Evolutionary conservation across 2,888 invertebrate genomes (phyloP), one percentile per base, ranked within the genome.

Genomic region (Melangyna quadrimaculata): DNA sequence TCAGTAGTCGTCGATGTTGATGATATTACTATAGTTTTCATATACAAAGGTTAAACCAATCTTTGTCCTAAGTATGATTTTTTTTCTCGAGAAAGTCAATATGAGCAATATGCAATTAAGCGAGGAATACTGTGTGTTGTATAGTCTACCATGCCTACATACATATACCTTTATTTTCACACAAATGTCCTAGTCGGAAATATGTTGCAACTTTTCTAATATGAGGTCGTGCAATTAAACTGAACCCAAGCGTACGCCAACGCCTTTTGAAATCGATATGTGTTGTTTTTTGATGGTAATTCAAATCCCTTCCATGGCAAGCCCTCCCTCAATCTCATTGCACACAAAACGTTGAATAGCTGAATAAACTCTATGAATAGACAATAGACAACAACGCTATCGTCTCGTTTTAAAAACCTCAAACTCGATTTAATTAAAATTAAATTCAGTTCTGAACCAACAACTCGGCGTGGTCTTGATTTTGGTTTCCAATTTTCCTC

Each of bases 231-330:
- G 35, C 32, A 48, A 48, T 71, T 35, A 59, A 59, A 24, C 24
- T 43, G 4, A 72, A 32, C 32, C 10, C 29, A 29, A 37, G 37
- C 27, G 9, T 35, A 35, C 45, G 35, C 72, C 51, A 61, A 51
- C 61, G 61, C 51, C 48, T 37, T 48, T 72, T 59, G 59, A 72
- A 59, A 72, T 72, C 14, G 48, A 72, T 72, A 72, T 51, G 43
- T 24, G 12, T 51, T 51, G 61, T 14, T 53, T 63, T 55, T 35
- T 24, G 53, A 63, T 53, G 61, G 51, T 63, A 63, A 53, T 19
- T 40, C 40, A 53, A 63, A 43, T 55, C 40, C 35, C 19, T 37
- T 40, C 24, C 14, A 19, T 53, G 19, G 24, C 51, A 29, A 51
- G 61, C 53, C 37, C 61, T 40, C 73, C 51, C 19, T 53, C 37